Evolutionary conservation across 2,888 invertebrate genomes (phyloP), one percentile per base, ranked within the genome.

Genomic region (Amiota mariae): DNA sequence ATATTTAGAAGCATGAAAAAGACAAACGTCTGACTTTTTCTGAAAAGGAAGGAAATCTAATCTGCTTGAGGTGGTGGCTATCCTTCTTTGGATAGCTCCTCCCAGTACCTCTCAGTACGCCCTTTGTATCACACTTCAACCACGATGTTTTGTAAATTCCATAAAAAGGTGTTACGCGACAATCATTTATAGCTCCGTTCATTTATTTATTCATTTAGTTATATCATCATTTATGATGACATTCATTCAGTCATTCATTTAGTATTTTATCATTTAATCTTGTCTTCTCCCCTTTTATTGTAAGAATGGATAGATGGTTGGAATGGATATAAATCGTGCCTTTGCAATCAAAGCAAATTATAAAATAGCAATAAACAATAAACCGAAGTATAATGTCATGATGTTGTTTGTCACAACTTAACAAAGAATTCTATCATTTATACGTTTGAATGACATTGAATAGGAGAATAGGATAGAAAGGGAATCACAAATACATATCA

Each of bases 111-210:
- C 36, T 36, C 36, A 36, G 4, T 6, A 36, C 36, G 10, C 54
- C 13, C 54, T 51, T n/a, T 10, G 12, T 51, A 51, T 2, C 36
- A 36, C 0, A 54, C 36, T 47, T n/a, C 49, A 59, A 13, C 56
- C 10, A 47, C 57, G 71, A 49, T 63, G 61, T 18, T 79, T 74
- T 15, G 24, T 24, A 2, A 18, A 13, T 18, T 24, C 63, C 0
- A 13, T 36, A 9, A 64, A 71, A 78, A 85, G 85, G 82, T 85
- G 85, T 82, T 82, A 76, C 82, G 79, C 78, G 84, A 76, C 77
- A 80, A 75, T 59, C 59, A 59, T 59, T 59, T 20, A 54, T 13
- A 15, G 18, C 18, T n/a, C 18, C 57, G n/a, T 57, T 57, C 18
- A 57, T 57, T 57, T 1, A 8, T 57, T 57, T 4, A 59, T 20